A percentile compares a stretch with the other conserved stretches of the same genome.
These are phyloP conservation scores for Aphaenogaster ashmeadi DNA, from an alignment of 1,140 invertebrate genomes.

Conservation along the genomic window DNA sequence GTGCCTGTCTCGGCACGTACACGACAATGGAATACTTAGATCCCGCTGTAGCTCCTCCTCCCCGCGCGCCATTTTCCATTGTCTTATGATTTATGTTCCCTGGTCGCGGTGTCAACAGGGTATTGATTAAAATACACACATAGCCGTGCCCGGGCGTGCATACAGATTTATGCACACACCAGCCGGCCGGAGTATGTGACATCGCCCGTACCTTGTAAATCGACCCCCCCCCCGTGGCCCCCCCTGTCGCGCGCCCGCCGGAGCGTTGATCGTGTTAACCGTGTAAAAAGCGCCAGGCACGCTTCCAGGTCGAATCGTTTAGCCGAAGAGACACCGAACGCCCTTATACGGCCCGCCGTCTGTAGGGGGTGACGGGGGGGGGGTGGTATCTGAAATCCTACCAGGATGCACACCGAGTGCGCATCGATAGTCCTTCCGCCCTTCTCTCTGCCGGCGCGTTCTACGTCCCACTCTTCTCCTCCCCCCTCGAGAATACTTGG, in stretches of 20 bases:
- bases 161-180: slow-evolving; percentile 70
- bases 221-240: slow-evolving; percentile 24
- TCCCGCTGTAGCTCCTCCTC: slow-evolving; percentile 70
- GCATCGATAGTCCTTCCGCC: slow-evolving; percentile 26
- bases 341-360: neutral
- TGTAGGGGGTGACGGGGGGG: neutral
- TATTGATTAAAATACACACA: slow-evolving; percentile 80
- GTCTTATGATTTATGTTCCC: slow-evolving; percentile 82
- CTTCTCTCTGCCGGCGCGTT: neutral
- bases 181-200: slow-evolving; percentile 52
- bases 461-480: neutral
- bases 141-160: slow-evolving; percentile 17
- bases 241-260: neutral
- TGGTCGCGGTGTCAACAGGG: slow-evolving; percentile 76
- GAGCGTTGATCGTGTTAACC: slow-evolving; percentile 54
- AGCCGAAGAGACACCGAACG: slow-evolving; percentile 31
- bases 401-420: slow-evolving; percentile 7
- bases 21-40: slow-evolving; percentile 82
- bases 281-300: slow-evolving; percentile 69
- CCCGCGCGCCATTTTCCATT: slow-evolving; percentile 75
- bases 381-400: slow-evolving; percentile 10
- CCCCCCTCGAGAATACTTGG: slow-evolving; percentile 33
- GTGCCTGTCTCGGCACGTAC: slow-evolving; percentile 56
- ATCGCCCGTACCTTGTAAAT: slow-evolving; percentile 75
- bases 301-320: slow-evolving; percentile 70